Percentiles rank a stretch among this genome's conserved stretches.
Conservation (phyloP, 2,113 vertebrate genomes). For the Columba janthina region DNA sequence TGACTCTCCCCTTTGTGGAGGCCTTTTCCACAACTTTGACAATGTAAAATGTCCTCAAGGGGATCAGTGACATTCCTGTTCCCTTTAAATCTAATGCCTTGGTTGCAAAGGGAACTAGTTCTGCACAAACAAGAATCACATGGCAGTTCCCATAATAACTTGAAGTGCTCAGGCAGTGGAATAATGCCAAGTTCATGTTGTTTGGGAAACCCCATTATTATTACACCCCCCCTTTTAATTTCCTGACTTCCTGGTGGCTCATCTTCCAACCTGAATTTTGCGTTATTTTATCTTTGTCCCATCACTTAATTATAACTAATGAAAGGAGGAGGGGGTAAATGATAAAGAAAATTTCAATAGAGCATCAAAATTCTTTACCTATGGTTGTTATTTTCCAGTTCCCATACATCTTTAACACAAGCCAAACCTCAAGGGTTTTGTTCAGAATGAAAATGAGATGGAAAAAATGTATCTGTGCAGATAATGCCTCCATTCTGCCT, state of each 20-base stretch:
- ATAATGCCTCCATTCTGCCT: neutral
- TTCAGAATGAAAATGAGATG: neutral
- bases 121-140: neutral
- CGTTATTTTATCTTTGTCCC: neutral
- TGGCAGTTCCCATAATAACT: neutral
- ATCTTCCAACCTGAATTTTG: neutral
- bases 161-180: neutral
- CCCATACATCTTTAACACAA: neutral
- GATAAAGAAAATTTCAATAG: neutral
- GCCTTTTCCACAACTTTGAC: neutral
- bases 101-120: neutral
- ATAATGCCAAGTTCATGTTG: neutral
- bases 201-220: conserved; percentile 39
- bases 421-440: neutral
- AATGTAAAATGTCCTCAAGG: neutral
- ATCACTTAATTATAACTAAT: neutral
- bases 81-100: neutral
- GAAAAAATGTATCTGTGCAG: neutral
- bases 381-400: neutral
- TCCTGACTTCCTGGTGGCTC: neutral
- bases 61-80: neutral
- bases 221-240: neutral
- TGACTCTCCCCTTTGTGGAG: neutral
- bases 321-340: neutral
- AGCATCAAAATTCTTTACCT: neutral